These are phyloP conservation scores for Megaleporinus macrocephalus DNA, from an alignment of 2,113 vertebrate species.

Conservation along the genomic window DNA sequence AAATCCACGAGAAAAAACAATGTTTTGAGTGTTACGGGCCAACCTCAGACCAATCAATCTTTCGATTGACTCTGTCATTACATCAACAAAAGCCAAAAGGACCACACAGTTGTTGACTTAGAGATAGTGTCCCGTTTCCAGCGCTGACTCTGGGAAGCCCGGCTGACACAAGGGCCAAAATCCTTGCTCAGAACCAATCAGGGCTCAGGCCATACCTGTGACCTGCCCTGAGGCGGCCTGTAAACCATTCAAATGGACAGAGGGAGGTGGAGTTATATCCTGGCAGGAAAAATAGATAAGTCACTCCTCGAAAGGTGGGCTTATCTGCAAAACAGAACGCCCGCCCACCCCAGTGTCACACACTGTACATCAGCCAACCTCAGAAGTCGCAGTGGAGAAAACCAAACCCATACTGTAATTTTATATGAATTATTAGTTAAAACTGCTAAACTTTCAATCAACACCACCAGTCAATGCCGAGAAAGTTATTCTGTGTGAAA, in stretches of 20 bases:
- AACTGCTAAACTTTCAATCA: too few species aligned
- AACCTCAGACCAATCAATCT: neutral
- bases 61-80: neutral
- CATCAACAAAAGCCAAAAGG: constrained; percentile 61
- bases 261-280: constrained; percentile 58
- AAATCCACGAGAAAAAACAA: neutral
- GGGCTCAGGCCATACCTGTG: constrained; percentile 70
- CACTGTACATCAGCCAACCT: neutral
- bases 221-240: constrained; percentile 63
- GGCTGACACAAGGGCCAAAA: constrained; percentile 54
- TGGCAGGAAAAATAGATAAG: constrained; percentile 77
- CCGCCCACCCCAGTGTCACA: neutral
- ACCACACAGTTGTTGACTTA: constrained; percentile 61
- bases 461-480: too few species aligned
- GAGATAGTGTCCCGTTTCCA: constrained; percentile 49
- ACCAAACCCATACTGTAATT: too few species aligned
- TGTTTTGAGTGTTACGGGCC: neutral
- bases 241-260: constrained; percentile 55
- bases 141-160: constrained; percentile 59
- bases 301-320: constrained; percentile 64
- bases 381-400: too few species aligned
- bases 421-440: too few species aligned
- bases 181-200: constrained; percentile 63
- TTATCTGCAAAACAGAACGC: constrained; percentile 72
- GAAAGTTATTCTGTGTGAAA: too few species aligned